A percentile compares a stretch with the other conserved stretches of the same genome.
Conservation (phyloP, 1,140 invertebrate genomes). For the Zaprionus taronus region DNA sequence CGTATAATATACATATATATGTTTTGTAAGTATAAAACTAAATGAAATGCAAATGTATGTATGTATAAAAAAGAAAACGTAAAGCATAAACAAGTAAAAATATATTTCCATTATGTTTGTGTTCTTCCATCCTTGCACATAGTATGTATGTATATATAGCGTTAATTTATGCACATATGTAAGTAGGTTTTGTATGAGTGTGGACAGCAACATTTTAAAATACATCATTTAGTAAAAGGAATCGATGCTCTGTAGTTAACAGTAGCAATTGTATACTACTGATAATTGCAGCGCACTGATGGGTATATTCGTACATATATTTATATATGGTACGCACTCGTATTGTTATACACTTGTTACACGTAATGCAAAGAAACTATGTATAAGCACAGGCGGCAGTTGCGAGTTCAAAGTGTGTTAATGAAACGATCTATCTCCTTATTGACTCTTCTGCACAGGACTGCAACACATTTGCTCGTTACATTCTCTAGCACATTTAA, state of each 20-base stretch:
- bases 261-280: background rate
- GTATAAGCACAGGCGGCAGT: conserved; percentile 44
- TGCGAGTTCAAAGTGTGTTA: conserved; percentile 20
- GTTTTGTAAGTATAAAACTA: conserved; percentile 65
- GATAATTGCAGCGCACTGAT: background rate
- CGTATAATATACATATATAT: conserved; percentile 64
- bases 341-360: conserved; percentile 26
- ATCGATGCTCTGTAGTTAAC: background rate
- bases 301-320: conserved; percentile 34
- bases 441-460: conserved; percentile 18
- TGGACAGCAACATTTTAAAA: conserved; percentile 77
- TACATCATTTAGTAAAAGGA: conserved; percentile 54
- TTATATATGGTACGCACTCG: conserved; percentile 40
- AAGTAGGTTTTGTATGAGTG: conserved; percentile 48
- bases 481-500: conserved; percentile 24
- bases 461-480: conserved; percentile 8
- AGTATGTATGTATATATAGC: conserved; percentile 35
- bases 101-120: conserved; percentile 41
- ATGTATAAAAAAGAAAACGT: conserved; percentile 47
- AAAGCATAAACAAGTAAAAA: conserved; percentile 60
- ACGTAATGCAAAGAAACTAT: conserved; percentile 37
- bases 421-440: conserved; percentile 5
- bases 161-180: conserved; percentile 51
- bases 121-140: conserved; percentile 25
- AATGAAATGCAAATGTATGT: conserved; percentile 70